phyloP scores from a whole-genome alignment of 1,140 invertebrate species.

The Drosophila mojavensis region DNA sequence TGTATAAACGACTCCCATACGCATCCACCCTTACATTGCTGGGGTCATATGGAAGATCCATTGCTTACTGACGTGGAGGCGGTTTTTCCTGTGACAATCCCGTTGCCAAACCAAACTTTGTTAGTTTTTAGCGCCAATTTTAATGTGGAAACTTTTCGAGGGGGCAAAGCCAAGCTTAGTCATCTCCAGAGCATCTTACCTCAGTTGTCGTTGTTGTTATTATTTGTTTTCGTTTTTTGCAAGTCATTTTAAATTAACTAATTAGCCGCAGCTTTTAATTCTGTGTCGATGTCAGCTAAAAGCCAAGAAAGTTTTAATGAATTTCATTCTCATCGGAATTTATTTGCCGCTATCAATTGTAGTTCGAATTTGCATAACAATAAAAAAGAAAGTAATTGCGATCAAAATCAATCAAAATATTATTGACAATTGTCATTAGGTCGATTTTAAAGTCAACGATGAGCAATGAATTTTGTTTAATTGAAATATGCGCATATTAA shows the following conservation, averaged over 20 bases:
- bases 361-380: too few relatives aligned
- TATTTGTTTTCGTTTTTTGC: not conserved
- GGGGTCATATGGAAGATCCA: slow-evolving; percentile 12
- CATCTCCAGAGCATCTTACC: not conserved
- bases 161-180: slow-evolving; percentile 25
- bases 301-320: slow-evolving; percentile 13
- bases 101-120: slow-evolving; percentile 29
- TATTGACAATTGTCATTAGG: slow-evolving; percentile 17
- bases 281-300: slow-evolving; percentile 33
- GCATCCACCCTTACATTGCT: slow-evolving; percentile 2
- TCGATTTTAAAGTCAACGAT: slow-evolving; percentile 1
- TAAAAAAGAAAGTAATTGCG: too few relatives aligned
- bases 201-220: not conserved
- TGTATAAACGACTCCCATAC: slow-evolving; percentile 16
- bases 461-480: too few relatives aligned
- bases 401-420: not conserved
- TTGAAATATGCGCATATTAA: too few relatives aligned
- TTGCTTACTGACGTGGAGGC: not conserved
- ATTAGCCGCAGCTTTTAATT: slow-evolving; percentile 53
- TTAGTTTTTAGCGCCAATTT: slow-evolving; percentile 58
- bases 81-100: slow-evolving; percentile 11
- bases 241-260: slow-evolving; percentile 37
- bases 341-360: too few relatives aligned
- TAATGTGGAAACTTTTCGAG: slow-evolving; percentile 48
- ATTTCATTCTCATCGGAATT: too few relatives aligned